These are phyloP conservation scores for Chrysolina americana DNA, from an alignment of 2,888 invertebrate genomes.

Conservation along the genomic window DNA sequence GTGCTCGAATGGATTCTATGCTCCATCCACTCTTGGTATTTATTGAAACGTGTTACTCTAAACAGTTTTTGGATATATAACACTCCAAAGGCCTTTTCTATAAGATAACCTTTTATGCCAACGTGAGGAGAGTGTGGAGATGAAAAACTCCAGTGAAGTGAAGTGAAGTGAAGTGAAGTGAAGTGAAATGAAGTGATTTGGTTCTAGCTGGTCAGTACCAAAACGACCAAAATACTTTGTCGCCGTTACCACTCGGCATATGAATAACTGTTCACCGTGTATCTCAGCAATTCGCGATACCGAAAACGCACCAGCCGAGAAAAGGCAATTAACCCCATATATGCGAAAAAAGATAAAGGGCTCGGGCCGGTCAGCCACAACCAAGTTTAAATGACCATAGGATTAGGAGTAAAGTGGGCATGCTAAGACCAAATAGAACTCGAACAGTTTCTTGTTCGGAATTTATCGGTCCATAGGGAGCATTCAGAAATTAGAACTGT, in stretches of 20 bases:
- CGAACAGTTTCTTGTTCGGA: conserved; percentile 27
- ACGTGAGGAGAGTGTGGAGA: too few species aligned
- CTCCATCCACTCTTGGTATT: too few species aligned
- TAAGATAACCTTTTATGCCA: too few species aligned
- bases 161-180: too few species aligned
- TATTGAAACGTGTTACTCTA: too few species aligned
- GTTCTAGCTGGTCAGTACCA: too few species aligned
- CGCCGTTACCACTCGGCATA: background rate
- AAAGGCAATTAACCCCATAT: conserved; percentile 17
- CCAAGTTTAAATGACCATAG: conserved; percentile 30
- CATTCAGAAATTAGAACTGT: conserved; percentile 23
- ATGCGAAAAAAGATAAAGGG: conserved; percentile 25
- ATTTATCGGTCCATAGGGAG: conserved; percentile 28
- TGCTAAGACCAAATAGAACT: conserved; percentile 27
- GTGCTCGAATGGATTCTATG: too few species aligned
- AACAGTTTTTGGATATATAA: too few species aligned
- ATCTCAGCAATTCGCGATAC: background rate
- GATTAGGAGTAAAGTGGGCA: conserved; percentile 24
- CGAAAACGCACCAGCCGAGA: background rate
- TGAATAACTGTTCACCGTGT: background rate
- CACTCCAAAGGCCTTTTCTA: too few species aligned
- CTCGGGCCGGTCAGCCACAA: background rate
- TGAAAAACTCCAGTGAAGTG: too few species aligned
- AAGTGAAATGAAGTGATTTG: too few species aligned
- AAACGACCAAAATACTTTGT: too few species aligned